Conservation (phyloP, 1,140 invertebrate genomes). For the Pinna nobilis region DNA sequence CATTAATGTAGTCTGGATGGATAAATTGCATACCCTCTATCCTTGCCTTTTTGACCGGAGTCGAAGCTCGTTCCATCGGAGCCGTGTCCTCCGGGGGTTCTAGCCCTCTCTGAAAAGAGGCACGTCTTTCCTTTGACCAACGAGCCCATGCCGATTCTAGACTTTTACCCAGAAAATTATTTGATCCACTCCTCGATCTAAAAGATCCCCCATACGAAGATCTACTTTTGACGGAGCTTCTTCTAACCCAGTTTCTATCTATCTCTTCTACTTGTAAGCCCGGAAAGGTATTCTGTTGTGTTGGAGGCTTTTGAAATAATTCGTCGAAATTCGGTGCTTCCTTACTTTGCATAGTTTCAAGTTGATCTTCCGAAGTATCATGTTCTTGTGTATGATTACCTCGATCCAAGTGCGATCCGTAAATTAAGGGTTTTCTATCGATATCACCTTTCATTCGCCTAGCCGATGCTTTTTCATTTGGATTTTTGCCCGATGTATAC, state of each 20-base stretch:
- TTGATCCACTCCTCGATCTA: constrained; percentile 52
- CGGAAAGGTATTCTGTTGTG: constrained; percentile 2
- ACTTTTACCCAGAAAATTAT: constrained; percentile 54
- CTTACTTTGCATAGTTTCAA: constrained; percentile 13
- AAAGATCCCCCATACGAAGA: constrained; percentile 56
- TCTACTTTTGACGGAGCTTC: constrained; percentile 50
- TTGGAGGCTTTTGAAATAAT: constrained; percentile 41
- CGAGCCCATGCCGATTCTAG: constrained; percentile 67
- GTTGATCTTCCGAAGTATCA: background rate
- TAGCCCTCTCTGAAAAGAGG: constrained; percentile 63
- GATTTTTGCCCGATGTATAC: constrained; percentile 23
- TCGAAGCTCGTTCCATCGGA: constrained; percentile 63
- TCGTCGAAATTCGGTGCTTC: constrained; percentile 45
- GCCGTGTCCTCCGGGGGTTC: constrained; percentile 62
- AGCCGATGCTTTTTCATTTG: constrained; percentile 13
- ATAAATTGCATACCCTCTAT: constrained; percentile 71
- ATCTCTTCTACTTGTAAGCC: constrained; percentile 55
- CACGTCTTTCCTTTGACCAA: constrained; percentile 68
- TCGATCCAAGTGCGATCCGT: background rate
- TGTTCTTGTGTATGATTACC: background rate
- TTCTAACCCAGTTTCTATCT: constrained; percentile 57
- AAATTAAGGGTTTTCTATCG: constrained; percentile 28
- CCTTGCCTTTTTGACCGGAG: constrained; percentile 71
- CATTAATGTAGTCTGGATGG: constrained; percentile 68
- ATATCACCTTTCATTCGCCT: constrained; percentile 15